Base-by-base conservation (phyloP, 92 coral and sea anemone species). In the Desmophyllum pertusum region DNA sequence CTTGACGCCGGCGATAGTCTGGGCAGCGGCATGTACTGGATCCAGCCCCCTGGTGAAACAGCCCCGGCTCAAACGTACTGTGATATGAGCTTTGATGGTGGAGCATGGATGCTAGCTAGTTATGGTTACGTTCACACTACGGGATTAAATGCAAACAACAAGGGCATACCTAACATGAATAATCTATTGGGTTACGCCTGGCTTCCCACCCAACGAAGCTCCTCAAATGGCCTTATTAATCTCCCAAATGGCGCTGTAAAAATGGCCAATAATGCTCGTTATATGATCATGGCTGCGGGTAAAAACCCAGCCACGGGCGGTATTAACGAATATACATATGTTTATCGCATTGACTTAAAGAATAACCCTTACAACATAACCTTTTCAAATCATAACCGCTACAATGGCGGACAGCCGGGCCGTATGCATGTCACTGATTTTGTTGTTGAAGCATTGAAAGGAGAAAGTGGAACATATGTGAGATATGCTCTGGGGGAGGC, bases 271-370 rank as follows among this genome's bases (percentile, higher is more conserved):
- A 85, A 83, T 48, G 98, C 95, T 46, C 65, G 48, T 33, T 87
- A 86, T 67, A 90, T 95, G 98, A 93, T 95, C 40, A 95, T 95
- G 98, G 98, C 98, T 17, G 98, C 93, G 40, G 96, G 98, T 18
- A 90, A 85, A 75, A 93, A 95, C 81, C 98, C 98, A 11, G 78
- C 52, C 36, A 82, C 76, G 31, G 98, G 94, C 17, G 97, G 94
- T 18, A 95, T 95, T 50, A 79, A 90, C 71, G 46, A 52, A 42
- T 95, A 92, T 83, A 45, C 88, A 23, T 82, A 93, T 77, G 93
- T 94, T 40, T 94, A 88, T 75, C 75, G 88, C 14, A 90, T 90
- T 61, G 86, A 86, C 45, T 80, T 94, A 33, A 84, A 90, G 35
- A 79, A 90, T 65, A 94, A 94, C 81, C 88, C 83, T 37, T 90